Conservation (phyloP, 2,888 invertebrate species). For the Scelioninae gen. 2 region DNA sequence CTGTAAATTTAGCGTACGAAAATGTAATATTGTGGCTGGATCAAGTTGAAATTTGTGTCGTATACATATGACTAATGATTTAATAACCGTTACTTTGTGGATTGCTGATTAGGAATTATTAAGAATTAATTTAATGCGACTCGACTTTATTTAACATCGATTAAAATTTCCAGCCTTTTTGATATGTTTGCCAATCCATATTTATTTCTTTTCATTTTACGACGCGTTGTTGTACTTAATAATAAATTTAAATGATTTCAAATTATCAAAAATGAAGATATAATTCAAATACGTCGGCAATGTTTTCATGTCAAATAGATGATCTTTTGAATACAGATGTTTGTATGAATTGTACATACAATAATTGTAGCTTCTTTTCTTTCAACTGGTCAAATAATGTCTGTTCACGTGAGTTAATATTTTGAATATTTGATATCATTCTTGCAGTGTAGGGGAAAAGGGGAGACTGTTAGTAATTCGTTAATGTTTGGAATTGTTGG, state of each 20-base stretch:
- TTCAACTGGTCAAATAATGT: conserved; percentile 25
- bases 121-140: no score
- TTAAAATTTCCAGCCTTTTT: conserved; percentile 18
- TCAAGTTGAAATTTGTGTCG: conserved; percentile 17
- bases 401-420: conserved; percentile 10
- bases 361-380: conserved; percentile 33
- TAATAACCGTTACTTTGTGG: no score
- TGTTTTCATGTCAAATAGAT: conserved; percentile 41
- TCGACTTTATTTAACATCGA: conserved; percentile 5
- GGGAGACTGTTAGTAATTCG: conserved; percentile 5
- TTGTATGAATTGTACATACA: conserved; percentile 50
- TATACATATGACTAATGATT: conserved; percentile 18
- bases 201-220: not conserved
- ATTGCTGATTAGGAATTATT: no score
- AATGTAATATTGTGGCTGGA: conserved; percentile 27
- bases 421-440: conserved; percentile 18
- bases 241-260: not conserved
- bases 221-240: conserved; percentile 12
- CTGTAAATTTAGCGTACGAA: conserved; percentile 34
- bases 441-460: conserved; percentile 5
- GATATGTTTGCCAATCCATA: not conserved
- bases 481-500: not conserved
- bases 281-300: conserved; percentile 14
- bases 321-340: conserved; percentile 30
- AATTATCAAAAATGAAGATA: conserved; percentile 12